phyloP scores from a whole-genome alignment of 1,140 invertebrate species.

The Brachionus rotundiformis region DNA sequence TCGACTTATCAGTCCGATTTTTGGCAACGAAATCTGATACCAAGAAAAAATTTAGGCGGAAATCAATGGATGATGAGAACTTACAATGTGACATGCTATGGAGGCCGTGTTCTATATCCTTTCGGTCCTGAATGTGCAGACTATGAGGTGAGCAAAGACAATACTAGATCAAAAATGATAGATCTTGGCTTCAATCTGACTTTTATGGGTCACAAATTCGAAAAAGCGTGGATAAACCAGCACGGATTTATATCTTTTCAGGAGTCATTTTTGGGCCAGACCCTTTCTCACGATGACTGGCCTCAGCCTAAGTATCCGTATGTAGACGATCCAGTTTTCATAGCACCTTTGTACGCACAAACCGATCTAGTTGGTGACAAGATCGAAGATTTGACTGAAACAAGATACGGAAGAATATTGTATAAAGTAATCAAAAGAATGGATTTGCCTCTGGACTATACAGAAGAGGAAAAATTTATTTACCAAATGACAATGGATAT shows the following conservation, averaged over 20 bases:
- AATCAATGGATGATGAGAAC: background rate
- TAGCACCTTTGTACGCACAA: constrained; percentile 41
- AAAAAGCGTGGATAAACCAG: constrained; percentile 41
- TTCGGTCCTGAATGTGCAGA: constrained; percentile 41
- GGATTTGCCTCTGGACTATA: constrained; percentile 33
- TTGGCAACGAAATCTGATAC: background rate
- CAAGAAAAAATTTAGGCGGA: background rate
- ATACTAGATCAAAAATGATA: background rate
- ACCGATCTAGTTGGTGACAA: constrained; percentile 45
- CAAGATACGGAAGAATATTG: constrained; percentile 44
- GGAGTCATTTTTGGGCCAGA: constrained; percentile 41
- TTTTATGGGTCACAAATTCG: constrained; percentile 52
- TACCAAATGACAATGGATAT: constrained; percentile 49
- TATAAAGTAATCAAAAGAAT: constrained; percentile 49
- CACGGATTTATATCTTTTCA: constrained; percentile 50
- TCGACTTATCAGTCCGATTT: background rate
- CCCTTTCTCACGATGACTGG: constrained; percentile 25
- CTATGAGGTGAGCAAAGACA: constrained; percentile 40
- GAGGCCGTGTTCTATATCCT: constrained; percentile 34
- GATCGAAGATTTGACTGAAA: constrained; percentile 33
- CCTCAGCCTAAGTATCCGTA: constrained; percentile 48
- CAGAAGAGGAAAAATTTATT: constrained; percentile 45
- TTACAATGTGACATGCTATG: constrained; percentile 39
- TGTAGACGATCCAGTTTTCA: constrained; percentile 49
- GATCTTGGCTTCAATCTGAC: constrained; percentile 47